Evolutionary conservation across 2,113 vertebrate species (phyloP).

Genomic region (Erythrocercus mccallii): DNA sequence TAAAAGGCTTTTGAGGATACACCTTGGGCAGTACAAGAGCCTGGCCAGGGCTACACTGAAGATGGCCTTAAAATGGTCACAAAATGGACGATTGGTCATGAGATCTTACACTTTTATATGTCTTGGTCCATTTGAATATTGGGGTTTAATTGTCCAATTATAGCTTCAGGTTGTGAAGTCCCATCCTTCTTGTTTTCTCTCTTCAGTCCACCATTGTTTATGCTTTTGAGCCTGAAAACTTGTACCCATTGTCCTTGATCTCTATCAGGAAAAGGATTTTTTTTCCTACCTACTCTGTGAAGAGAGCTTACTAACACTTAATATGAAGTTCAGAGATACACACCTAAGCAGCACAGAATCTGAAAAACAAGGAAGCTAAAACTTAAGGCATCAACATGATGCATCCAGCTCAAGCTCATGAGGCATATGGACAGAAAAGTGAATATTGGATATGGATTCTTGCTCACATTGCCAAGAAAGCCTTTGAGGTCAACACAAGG

Average conservation of each 20-base stretch:
- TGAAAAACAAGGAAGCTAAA: not conserved
- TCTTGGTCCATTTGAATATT: not conserved
- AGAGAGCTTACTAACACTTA: not conserved
- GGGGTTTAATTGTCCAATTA: not conserved
- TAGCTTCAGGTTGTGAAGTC: not conserved
- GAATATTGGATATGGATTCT: not conserved
- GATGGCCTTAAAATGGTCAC: not conserved
- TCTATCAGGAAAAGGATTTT: not conserved
- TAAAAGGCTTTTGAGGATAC: not conserved
- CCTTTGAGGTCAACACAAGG: not conserved
- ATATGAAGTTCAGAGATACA: not conserved
- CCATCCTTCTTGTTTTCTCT: not conserved
- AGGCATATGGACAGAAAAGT: not conserved
- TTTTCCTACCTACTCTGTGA: not conserved
- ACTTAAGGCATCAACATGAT: not conserved
- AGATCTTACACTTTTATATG: not conserved
- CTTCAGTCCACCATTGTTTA: not conserved
- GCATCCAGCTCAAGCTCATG: not conserved
- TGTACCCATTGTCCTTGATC: not conserved
- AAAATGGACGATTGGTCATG: not conserved
- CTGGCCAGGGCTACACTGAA: not conserved
- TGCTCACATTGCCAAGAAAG: not conserved
- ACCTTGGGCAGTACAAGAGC: not conserved
- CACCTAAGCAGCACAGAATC: not conserved
- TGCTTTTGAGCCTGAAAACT: not conserved